These are phyloP conservation scores for Stegophylla sp. DNA, from an alignment of 2,888 invertebrate genomes.

Conservation along the genomic window DNA sequence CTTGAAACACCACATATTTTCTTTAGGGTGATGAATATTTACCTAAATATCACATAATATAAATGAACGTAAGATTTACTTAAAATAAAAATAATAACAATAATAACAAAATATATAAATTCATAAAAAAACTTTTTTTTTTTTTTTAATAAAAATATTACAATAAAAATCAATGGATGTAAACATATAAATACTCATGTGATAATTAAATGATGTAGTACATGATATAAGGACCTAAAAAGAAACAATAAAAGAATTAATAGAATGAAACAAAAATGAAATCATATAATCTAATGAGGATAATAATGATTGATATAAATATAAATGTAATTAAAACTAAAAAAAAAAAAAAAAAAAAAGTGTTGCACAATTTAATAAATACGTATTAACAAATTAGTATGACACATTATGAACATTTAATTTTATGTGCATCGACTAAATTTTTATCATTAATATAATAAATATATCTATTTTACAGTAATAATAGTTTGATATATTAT, in stretches of 20 bases:
- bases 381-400: conserved; percentile 58
- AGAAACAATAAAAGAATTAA: conserved; percentile 57
- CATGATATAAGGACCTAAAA: conserved; percentile 50
- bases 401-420: conserved; percentile 55
- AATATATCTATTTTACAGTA: conserved; percentile 38
- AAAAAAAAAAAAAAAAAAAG: conserved; percentile 33
- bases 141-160: conserved; percentile 56
- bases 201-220: conserved; percentile 56
- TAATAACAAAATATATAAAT: conserved; percentile 40
- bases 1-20: conserved; percentile 22
- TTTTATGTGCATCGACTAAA: conserved; percentile 49
- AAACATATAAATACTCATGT: conserved; percentile 59
- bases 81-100: neutral
- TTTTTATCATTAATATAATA: conserved; percentile 33
- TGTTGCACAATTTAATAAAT: conserved; percentile 40
- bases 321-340: conserved; percentile 43
- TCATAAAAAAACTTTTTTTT: conserved; percentile 41
- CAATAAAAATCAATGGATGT: conserved; percentile 57
- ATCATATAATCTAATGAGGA: conserved; percentile 56
- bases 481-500: conserved; percentile 30
- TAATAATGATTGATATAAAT: conserved; percentile 57
- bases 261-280: conserved; percentile 55
- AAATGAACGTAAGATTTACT: neutral
- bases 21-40: neutral
- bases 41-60: neutral